Evolutionary conservation across 2,888 invertebrate species (phyloP), one percentile per base, ranked within the genome.

Genomic region (Stramonita haemastoma): DNA sequence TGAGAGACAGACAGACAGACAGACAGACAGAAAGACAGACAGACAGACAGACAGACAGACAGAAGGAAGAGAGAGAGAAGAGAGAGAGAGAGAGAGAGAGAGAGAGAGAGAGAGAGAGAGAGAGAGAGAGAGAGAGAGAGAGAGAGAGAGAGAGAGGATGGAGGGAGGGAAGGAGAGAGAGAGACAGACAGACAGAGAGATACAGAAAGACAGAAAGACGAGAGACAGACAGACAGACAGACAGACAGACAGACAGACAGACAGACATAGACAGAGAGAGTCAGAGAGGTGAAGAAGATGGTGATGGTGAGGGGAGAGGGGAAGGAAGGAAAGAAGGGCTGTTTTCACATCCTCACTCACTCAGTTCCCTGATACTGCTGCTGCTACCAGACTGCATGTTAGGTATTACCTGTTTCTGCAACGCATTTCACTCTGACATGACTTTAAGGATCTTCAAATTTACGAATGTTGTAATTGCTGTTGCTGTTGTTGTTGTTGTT

Each of bases 31-130:
- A 66, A 1, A 66, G 66, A 66, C 66, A 66, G 26, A 66, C 19
- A 66, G 66, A 6, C 19, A 66, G 66, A 66, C 19, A 66, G 66
- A 66, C 6, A 66, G 66, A 66, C 19, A 66, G 66, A 66, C 1
- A 66, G 66, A 66, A 13, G 13, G 13, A n/a, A 77, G 29, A 77
- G 73, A 77, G 73, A 77, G 73, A 77, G 73, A n/a, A 77, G 73
- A 77, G 73, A 29, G 73, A 77, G 73, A 77, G 73, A 77, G 73
- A 77, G 73, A 77, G 73, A 77, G 73, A 77, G n/a, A 77, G 73
- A 77, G n/a, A 77, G 73, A 77, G 73, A 77, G n/a, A 77, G 73
- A 77, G n/a, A 77, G 73, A 77, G n/a, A 77, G 73, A 77, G n/a
- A 77, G 73, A 77, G n/a, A 77, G n/a, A 77, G 73, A n/a, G 73